A percentile compares a stretch with the other conserved stretches of the same genome.
phyloP scores from a whole-genome alignment of 2,113 vertebrate genomes.

The Scomber japonicus region DNA sequence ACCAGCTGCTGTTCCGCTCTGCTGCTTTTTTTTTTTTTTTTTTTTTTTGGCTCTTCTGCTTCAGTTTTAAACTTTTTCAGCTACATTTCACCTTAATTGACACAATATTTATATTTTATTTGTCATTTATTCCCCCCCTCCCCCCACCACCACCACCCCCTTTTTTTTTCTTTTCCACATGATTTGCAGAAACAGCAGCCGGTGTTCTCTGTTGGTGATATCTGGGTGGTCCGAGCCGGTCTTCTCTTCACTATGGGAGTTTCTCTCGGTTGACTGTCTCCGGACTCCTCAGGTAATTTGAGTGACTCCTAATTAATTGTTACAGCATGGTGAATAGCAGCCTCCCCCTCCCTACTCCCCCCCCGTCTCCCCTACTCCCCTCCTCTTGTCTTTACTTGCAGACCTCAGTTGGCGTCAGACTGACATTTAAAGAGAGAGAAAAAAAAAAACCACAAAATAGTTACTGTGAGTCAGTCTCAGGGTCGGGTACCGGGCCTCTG shows the following conservation, averaged over 20 bases:
- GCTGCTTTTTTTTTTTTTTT: too few species aligned
- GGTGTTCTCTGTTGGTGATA: too few species aligned
- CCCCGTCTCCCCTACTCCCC: too few species aligned
- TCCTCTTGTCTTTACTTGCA: slow-evolving; percentile 2
- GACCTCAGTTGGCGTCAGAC: slow-evolving; percentile 45
- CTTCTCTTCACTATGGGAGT: slow-evolving; percentile 26
- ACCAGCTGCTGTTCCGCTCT: neutral
- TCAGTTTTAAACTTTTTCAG: neutral
- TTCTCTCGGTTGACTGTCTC: slow-evolving; percentile 51
- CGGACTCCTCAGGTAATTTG: slow-evolving; percentile 57
- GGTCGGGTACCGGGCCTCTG: slow-evolving; percentile 43
- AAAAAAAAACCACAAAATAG: slow-evolving; percentile 2
- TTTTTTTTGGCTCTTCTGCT: too few species aligned
- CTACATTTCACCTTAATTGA: neutral
- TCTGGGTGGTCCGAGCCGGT: slow-evolving; percentile 62
- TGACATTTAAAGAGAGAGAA: slow-evolving; percentile 54
- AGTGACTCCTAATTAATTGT: slow-evolving; percentile 74
- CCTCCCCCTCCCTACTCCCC: neutral
- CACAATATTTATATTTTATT: neutral
- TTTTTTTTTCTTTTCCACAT: neutral
- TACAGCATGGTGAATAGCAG: slow-evolving; percentile 60
- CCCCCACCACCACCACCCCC: too few species aligned
- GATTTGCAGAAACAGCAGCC: slow-evolving; percentile 38
- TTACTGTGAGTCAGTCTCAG: slow-evolving; percentile 29
- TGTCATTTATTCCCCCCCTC: neutral